Base-by-base conservation (phyloP, 2,113 vertebrate species). In the Copsychus sechellarum region DNA sequence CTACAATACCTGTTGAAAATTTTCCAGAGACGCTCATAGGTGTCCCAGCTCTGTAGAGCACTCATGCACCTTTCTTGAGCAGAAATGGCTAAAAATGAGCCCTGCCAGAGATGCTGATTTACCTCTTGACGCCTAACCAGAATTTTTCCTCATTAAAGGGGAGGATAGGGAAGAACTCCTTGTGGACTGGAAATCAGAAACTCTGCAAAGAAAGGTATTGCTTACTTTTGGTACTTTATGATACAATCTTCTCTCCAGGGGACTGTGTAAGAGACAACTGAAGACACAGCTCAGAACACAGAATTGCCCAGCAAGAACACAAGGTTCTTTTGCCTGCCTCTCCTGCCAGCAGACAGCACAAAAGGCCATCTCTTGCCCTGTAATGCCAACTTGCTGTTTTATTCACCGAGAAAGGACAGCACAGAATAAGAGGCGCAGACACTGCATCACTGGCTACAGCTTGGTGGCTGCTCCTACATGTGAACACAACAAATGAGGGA, bases 281-380 rank as follows among this genome's bases (percentile, higher is more conserved):
- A 92, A 51, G 34, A 51, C 15, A 23, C 12, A 1, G 10, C n/a
- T 64, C 11, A 25, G 57, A 60, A 22, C 0, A 4, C 43, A 12
- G 76, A 76, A 61, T 2, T 25, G 50, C 48, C 53, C 62, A 56
- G 69, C 26, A 38, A 48, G 57, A 66, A 16, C 40, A 29, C 4
- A 3, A 61, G 36, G 29, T 0, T 0, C 65, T 73, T 54, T 38
- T 0, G 0, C 24, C 58, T 56, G 26, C 62, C 34, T 47, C 61
- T 60, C 40, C 74, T 60, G 62, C 36, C 61, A 67, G 61, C 14
- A 90, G 38, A 22, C 25, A 58, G 25, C 42, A 84, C 48, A 85
- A 71, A 78, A 70, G 53, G 53, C 56, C 10, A 26, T 21, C 47
- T 67, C 57, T 21, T 18, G 40, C 56, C 18, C 69, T 50, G 12